These are phyloP conservation scores for Choloepus hoffmanni DNA, from an alignment of 2,113 vertebrate species.

Conservation along the genomic window DNA sequence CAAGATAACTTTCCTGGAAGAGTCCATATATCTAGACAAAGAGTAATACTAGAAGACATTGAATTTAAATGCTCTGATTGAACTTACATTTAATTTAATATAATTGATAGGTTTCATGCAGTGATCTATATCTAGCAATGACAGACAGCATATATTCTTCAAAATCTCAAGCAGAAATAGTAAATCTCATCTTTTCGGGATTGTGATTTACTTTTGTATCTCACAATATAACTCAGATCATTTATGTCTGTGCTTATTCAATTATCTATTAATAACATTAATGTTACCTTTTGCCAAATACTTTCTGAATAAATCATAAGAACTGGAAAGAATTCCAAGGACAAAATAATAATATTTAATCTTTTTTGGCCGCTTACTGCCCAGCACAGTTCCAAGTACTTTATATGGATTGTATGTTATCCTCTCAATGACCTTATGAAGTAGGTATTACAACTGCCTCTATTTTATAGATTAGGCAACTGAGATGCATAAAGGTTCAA, in stretches of 20 bases:
- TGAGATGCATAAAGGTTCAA: not conserved
- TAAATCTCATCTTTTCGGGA: not conserved
- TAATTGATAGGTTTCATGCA: not conserved
- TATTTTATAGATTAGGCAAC: not conserved
- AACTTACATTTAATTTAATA: slow-evolving; percentile 44
- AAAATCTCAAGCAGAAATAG: slow-evolving; percentile 19
- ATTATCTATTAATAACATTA: slow-evolving; percentile 21
- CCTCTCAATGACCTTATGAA: not conserved
- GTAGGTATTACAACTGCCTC: not conserved
- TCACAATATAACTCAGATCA: not conserved
- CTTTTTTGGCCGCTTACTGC: not conserved
- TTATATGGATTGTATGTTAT: not conserved
- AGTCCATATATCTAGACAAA: not conserved
- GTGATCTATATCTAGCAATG: not conserved
- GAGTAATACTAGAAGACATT: slow-evolving; percentile 24
- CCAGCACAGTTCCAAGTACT: not conserved
- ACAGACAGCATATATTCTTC: not conserved
- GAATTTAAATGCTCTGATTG: slow-evolving; percentile 20
- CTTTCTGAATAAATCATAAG: not conserved
- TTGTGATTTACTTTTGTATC: not conserved
- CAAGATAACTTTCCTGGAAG: not conserved
- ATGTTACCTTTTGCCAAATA: not conserved
- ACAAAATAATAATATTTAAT: not conserved
- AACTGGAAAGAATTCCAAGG: not conserved
- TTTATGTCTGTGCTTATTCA: slow-evolving; percentile 6